These are phyloP conservation scores for Drosophila mayaguana DNA, from an alignment of 2,888 invertebrate species.

Conservation along the genomic window DNA sequence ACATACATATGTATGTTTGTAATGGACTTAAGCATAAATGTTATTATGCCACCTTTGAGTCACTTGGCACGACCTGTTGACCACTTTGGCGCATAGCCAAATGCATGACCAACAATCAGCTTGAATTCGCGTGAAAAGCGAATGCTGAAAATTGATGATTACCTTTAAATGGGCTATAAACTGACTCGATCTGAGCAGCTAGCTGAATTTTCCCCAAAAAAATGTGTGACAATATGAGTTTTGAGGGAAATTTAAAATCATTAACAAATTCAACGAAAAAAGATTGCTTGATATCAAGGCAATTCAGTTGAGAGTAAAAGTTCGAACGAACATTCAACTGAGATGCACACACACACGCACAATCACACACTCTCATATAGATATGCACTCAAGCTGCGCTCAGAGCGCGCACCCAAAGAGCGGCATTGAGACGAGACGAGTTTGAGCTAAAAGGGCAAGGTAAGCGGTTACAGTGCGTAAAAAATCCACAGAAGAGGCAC, in stretches of 20 bases:
- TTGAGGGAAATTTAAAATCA: slow-evolving; percentile 29
- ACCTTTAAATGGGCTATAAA: slow-evolving; percentile 24
- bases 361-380: background rate
- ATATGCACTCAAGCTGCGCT: slow-evolving; percentile 6
- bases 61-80: slow-evolving; percentile 60
- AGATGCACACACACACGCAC: background rate
- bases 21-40: slow-evolving; percentile 3
- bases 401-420: slow-evolving; percentile 14
- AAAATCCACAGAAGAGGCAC: slow-evolving; percentile 23
- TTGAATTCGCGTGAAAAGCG: slow-evolving; percentile 50
- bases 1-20: background rate
- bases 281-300: slow-evolving; percentile 15
- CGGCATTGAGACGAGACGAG: slow-evolving; percentile 10
- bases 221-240: slow-evolving; percentile 43
- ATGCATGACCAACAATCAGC: slow-evolving; percentile 35
- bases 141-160: slow-evolving; percentile 19
- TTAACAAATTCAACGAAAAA: slow-evolving; percentile 32
- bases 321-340: slow-evolving; percentile 12
- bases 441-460: slow-evolving; percentile 35
- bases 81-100: slow-evolving; percentile 59
- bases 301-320: slow-evolving; percentile 12
- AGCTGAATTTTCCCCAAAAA: slow-evolving; percentile 36
- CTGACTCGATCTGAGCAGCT: slow-evolving; percentile 22
- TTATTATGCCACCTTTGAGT: slow-evolving; percentile 28
- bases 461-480: slow-evolving; percentile 8